These are phyloP conservation scores for Corythornis cristatus DNA, from an alignment of 2,113 vertebrate genomes.

Conservation along the genomic window DNA sequence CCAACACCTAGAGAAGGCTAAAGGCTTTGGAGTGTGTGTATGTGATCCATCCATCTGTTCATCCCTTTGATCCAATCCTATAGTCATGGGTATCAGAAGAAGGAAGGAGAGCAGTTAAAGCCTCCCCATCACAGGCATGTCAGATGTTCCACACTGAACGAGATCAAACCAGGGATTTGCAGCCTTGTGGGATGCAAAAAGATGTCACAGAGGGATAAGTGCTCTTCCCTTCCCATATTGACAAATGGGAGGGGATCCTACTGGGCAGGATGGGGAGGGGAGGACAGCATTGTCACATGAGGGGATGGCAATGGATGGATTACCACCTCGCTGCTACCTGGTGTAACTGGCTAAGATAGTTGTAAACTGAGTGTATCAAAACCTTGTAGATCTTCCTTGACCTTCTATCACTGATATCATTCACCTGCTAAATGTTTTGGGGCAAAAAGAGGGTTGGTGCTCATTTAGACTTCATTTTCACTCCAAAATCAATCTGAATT, in stretches of 20 bases:
- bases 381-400: neutral
- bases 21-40: slow-evolving; percentile 35
- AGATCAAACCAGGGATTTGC: slow-evolving; percentile 63
- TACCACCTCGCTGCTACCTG: neutral
- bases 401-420: neutral
- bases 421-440: neutral
- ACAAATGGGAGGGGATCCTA: neutral
- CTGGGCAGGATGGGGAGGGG: neutral
- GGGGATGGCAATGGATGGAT: neutral
- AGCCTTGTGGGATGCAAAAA: slow-evolving; percentile 54
- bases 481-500: neutral
- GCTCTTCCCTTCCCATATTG: neutral
- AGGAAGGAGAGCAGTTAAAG: slow-evolving; percentile 34
- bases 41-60: slow-evolving; percentile 61
- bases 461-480: neutral
- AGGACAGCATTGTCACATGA: neutral
- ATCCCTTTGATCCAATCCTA: slow-evolving; percentile 60
- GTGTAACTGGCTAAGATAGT: too few relatives aligned
- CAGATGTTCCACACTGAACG: slow-evolving; percentile 49
- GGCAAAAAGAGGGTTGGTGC: neutral
- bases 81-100: slow-evolving; percentile 42
- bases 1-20: slow-evolving; percentile 43
- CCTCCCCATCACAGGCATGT: slow-evolving; percentile 43
- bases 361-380: neutral
- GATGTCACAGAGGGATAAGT: slow-evolving; percentile 15